These are phyloP conservation scores for Enteromius anoplus DNA, from an alignment of 2,797 vertebrate genomes.

Conservation along the genomic window DNA sequence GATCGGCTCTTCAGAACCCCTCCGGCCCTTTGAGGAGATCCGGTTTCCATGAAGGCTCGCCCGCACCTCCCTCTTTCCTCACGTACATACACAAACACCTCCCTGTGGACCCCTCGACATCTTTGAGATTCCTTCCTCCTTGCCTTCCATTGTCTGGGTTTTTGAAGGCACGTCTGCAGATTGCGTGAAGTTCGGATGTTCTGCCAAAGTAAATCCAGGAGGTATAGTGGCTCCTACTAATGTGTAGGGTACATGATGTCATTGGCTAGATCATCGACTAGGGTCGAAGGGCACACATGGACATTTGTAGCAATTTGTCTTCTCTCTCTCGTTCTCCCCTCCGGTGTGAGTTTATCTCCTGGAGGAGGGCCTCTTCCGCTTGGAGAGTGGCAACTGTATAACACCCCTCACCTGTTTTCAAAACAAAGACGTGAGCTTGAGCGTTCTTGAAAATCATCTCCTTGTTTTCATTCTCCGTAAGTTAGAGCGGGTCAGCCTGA, in stretches of 20 bases:
- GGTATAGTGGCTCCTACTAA: conserved; percentile 36
- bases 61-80: conserved; percentile 39
- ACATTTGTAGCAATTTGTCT: conserved; percentile 59
- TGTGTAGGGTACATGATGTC: conserved; percentile 47
- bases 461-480: conserved; percentile 28
- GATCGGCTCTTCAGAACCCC: conserved; percentile 52
- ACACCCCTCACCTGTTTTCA: conserved; percentile 52
- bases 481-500: conserved; percentile 4
- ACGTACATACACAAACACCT: conserved; percentile 32
- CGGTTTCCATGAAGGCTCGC: conserved; percentile 34
- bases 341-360: background rate
- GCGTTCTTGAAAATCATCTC: conserved; percentile 44
- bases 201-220: conserved; percentile 45
- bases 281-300: conserved; percentile 57
- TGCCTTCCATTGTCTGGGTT: conserved; percentile 27
- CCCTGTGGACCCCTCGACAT: conserved; percentile 8
- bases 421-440: conserved; percentile 40
- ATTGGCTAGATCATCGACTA: conserved; percentile 37
- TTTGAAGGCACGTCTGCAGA: conserved; percentile 21
- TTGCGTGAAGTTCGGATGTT: conserved; percentile 28
- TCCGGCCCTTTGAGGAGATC: conserved; percentile 48
- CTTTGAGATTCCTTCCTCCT: conserved; percentile 1
- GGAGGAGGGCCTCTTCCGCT: conserved; percentile 29
- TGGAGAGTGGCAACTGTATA: conserved; percentile 33
- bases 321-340: conserved; percentile 20